These are phyloP conservation scores for Meandrina meandrites DNA, from an alignment of 92 coral and sea anemone genomes.

Conservation along the genomic window DNA sequence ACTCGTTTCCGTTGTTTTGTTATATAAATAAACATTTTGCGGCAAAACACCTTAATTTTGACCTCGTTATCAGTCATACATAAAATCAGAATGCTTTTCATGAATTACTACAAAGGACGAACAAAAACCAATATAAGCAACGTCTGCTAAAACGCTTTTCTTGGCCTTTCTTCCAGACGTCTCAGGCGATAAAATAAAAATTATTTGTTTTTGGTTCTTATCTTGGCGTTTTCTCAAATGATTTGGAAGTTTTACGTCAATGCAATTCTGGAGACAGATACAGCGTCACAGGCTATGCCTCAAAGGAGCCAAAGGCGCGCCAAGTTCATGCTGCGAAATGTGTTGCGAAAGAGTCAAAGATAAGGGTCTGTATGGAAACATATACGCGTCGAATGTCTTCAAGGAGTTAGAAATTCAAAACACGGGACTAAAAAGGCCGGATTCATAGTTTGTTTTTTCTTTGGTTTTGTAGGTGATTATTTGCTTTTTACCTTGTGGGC, in stretches of 20 bases:
- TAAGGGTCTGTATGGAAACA: background rate
- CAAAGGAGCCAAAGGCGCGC: background rate
- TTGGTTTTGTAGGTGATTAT: background rate
- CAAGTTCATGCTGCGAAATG: background rate
- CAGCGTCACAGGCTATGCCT: background rate
- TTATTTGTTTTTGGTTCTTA: slow-evolving; percentile 1
- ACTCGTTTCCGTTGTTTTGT: background rate
- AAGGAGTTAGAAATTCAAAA: background rate
- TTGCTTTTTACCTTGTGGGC: background rate
- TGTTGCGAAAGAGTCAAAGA: background rate
- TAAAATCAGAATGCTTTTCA: background rate
- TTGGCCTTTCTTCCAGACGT: background rate
- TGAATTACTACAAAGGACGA: background rate
- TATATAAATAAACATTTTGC: background rate
- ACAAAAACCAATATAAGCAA: background rate
- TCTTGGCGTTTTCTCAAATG: background rate
- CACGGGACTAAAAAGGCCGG: background rate
- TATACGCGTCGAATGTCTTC: background rate
- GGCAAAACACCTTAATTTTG: background rate
- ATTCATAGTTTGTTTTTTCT: background rate
- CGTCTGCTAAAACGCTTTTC: background rate
- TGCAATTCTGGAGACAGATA: background rate
- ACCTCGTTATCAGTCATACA: background rate
- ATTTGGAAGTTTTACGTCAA: background rate
- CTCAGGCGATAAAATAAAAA: background rate